Percentiles rank a stretch among this genome's conserved stretches.
Conservation (phyloP, 2,797 vertebrate species). For the Phyllotis vaccarum region DNA sequence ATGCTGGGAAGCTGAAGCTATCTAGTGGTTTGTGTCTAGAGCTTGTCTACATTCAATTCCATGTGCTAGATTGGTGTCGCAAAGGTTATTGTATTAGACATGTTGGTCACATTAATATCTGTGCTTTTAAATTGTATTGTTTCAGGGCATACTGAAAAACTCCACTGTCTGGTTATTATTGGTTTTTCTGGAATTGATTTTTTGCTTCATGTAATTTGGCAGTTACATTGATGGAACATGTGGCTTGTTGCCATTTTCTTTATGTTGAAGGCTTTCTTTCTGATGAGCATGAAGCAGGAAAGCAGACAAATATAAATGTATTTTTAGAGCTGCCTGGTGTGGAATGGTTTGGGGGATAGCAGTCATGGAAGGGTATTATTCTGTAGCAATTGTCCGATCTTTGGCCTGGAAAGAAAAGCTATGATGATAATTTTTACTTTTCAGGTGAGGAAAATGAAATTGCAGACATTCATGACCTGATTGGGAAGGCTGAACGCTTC, state of each 20-base stretch:
- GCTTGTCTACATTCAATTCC: conserved; percentile 54
- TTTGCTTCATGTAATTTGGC: conserved; percentile 68
- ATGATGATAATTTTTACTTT: conserved; percentile 71
- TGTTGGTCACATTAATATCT: conserved; percentile 61
- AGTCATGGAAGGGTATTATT: background rate
- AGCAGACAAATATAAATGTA: conserved; percentile 50
- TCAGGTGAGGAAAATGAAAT: conserved; percentile 62
- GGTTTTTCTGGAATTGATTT: conserved; percentile 77
- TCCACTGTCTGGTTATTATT: conserved; percentile 58
- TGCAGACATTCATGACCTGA: conserved; percentile 58
- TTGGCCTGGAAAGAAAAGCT: conserved; percentile 22
- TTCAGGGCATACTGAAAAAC: conserved; percentile 29
- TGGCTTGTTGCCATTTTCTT: conserved; percentile 73
- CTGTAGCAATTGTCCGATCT: background rate
- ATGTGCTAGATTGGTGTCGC: conserved; percentile 66
- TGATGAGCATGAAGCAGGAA: conserved; percentile 56
- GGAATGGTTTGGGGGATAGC: background rate
- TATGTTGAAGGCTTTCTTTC: conserved; percentile 68
- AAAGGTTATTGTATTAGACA: conserved; percentile 55
- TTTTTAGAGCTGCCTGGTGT: conserved; percentile 40
- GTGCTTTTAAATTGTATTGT: conserved; percentile 73
- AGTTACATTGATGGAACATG: conserved; percentile 61
- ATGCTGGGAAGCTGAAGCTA: background rate
- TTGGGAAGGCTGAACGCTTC: conserved; percentile 64
- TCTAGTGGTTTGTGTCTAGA: conserved; percentile 5